phyloP scores from a whole-genome alignment of 23 tunicate species.

The Halocynthia aurantium region DNA sequence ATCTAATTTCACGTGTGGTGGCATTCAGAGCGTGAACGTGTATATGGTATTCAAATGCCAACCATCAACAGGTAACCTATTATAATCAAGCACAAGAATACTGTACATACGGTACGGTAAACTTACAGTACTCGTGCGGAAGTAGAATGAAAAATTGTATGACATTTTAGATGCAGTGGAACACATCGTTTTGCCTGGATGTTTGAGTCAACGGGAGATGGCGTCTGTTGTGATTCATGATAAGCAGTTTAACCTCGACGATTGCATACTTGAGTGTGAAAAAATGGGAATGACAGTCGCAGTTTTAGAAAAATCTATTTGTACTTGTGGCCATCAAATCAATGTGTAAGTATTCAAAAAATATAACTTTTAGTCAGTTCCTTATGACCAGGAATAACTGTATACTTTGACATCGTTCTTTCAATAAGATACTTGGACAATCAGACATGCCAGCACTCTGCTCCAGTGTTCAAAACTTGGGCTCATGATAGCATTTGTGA shows the following conservation, averaged over 20 bases:
- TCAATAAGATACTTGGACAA: not conserved
- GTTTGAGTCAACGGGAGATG: not conserved
- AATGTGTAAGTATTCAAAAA: constrained; percentile 4
- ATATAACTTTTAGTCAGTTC: not conserved
- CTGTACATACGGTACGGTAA: no score
- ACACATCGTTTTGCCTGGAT: not conserved
- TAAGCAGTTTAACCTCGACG: not conserved
- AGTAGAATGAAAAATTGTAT: no score
- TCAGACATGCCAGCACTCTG: not conserved
- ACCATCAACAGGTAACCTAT: no score
- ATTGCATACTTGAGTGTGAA: not conserved
- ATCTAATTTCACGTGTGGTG: not conserved
- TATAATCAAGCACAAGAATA: no score
- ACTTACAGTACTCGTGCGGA: no score
- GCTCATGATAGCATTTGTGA: constrained; percentile 2
- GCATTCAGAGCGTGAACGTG: not conserved
- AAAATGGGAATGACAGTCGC: not conserved
- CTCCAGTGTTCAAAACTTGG: constrained; percentile 6
- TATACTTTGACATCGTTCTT: not conserved
- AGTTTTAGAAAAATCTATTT: not conserved
- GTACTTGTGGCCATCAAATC: not conserved
- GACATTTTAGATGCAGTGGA: not conserved
- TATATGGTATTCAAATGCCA: not conserved
- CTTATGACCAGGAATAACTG: not conserved
- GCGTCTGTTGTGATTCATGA: not conserved